These are phyloP conservation scores for Choloepus hoffmanni DNA, from an alignment of 2,113 vertebrate species.

Conservation along the genomic window DNA sequence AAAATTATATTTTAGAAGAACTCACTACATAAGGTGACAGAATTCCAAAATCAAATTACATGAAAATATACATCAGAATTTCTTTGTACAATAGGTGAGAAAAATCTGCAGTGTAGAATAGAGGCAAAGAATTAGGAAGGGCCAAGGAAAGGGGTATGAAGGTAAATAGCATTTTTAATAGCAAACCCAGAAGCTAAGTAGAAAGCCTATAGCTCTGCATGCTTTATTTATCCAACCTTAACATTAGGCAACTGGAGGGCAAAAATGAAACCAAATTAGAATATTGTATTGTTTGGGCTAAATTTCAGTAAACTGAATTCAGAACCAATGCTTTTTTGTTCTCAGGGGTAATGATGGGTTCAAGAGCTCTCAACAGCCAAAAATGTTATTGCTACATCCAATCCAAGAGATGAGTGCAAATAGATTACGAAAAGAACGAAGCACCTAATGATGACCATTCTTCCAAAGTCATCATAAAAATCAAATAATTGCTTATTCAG, in stretches of 20 bases:
- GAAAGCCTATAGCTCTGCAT: too few species aligned
- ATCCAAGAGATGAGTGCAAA: conserved; percentile 82
- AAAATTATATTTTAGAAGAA: conserved; percentile 99
- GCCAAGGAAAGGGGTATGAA: conserved; percentile 76
- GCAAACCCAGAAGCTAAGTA: not conserved
- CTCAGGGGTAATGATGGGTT: conserved; percentile 43
- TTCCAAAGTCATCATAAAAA: conserved; percentile 83
- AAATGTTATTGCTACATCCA: conserved; percentile 88
- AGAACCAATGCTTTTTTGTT: too few species aligned
- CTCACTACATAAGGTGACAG: conserved; percentile 97
- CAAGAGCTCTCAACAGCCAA: conserved; percentile 84
- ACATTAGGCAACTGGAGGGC: too few species aligned
- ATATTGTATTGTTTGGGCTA: too few species aligned
- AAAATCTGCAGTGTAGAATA: conserved; percentile 83
- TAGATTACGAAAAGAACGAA: not conserved
- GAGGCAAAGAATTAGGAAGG: conserved; percentile 69
- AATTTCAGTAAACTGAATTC: too few species aligned
- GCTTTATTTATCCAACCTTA: too few species aligned
- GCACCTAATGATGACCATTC: conserved; percentile 13
- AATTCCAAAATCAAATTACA: conserved; percentile 97
- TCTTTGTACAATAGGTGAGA: conserved; percentile 98
- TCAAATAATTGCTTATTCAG: conserved; percentile 82
- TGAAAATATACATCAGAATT: conserved; percentile 99
- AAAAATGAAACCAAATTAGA: too few species aligned
- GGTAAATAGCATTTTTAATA: conserved; percentile 84